Evolutionary conservation across 2,113 vertebrate species (phyloP).

Genomic region (Thamnaconus septentrionalis): DNA sequence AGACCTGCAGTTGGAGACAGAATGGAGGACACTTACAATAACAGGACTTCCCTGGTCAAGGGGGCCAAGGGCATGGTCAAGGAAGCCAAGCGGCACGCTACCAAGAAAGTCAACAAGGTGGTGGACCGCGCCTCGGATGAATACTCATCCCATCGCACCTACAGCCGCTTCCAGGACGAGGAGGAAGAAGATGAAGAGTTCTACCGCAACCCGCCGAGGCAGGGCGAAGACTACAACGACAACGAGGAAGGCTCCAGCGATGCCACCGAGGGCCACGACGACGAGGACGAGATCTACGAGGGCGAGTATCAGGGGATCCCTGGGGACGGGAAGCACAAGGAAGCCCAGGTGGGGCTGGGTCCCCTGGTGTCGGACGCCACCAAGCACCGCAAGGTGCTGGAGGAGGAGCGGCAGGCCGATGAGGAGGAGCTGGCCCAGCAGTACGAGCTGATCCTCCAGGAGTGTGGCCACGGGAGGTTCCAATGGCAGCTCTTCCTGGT

Average conservation of each 20-base stretch:
- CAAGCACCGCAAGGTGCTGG: constrained; percentile 85
- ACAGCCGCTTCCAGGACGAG: constrained; percentile 88
- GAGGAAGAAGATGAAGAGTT: constrained; percentile 79
- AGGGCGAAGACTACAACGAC: constrained; percentile 71
- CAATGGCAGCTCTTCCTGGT: constrained; percentile 98
- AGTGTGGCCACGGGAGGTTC: constrained; percentile 95
- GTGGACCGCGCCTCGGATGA: constrained; percentile 88
- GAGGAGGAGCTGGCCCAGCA: constrained; percentile 98
- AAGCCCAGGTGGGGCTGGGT: constrained; percentile 78
- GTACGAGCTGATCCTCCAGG: constrained; percentile 97
- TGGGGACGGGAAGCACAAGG: constrained; percentile 76
- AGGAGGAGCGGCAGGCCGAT: constrained; percentile 90
- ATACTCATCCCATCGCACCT: constrained; percentile 85
- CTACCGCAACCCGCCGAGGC: constrained; percentile 73
- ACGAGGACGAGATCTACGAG: constrained; percentile 98
- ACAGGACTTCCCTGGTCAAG: constrained; percentile 89
- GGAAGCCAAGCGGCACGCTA: constrained; percentile 88
- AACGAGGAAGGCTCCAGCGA: constrained; percentile 97
- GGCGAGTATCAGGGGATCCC: constrained; percentile 98
- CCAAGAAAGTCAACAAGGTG: constrained; percentile 85
- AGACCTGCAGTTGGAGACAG: constrained; percentile 41
- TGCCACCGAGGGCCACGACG: constrained; percentile 95
- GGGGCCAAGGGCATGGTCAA: constrained; percentile 94
- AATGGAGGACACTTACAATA: constrained; percentile 90
- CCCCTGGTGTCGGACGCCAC: constrained; percentile 78